A percentile compares a stretch with the other conserved stretches of the same genome.
Conservation (phyloP, 2,888 invertebrate genomes). For the Tineola bisselliella region DNA sequence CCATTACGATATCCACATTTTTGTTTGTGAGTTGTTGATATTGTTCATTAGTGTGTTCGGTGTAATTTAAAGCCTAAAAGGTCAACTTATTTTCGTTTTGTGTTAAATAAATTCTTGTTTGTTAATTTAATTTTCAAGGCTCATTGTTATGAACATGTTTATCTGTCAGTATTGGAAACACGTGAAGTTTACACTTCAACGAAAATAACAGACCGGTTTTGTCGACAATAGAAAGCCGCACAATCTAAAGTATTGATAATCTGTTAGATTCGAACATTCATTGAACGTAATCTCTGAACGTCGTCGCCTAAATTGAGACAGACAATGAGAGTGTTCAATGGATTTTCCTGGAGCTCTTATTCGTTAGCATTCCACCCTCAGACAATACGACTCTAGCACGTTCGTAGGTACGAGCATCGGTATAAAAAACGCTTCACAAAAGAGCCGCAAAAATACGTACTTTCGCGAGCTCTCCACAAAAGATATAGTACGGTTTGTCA, state of each 20-base stretch:
- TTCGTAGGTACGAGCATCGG: conserved; percentile 27
- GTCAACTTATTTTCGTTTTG: no score
- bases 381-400: conserved; percentile 11
- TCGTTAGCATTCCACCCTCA: conserved; percentile 13
- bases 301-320: neutral
- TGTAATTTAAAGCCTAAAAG: neutral
- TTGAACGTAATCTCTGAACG: neutral
- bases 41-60: neutral
- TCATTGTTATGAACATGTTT: neutral
- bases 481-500: conserved; percentile 69
- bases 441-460: conserved; percentile 67
- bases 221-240: neutral
- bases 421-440: conserved; percentile 64
- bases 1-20: neutral
- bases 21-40: neutral
- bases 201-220: neutral
- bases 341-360: neutral
- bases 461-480: conserved; percentile 66
- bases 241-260: neutral
- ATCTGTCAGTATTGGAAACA: no score
- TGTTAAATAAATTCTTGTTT: neutral
- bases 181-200: no score
- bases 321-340: conserved; percentile 12
- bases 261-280: neutral
- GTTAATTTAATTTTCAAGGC: neutral